Conservation (phyloP, 2,797 vertebrate species). For the Urosaurus nigricauda region DNA sequence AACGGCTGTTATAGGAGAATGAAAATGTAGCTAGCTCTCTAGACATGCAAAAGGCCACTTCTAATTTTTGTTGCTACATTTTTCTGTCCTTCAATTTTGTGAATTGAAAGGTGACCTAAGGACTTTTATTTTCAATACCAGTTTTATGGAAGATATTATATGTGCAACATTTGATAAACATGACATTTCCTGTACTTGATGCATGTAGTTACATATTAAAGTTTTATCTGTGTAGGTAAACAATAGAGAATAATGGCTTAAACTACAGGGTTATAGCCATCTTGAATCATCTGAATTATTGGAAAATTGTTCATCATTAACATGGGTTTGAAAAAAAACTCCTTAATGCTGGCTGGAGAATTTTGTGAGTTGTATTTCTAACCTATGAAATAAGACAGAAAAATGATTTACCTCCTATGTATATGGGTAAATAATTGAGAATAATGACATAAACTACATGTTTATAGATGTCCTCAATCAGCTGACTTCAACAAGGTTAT, state of each 20-base stretch:
- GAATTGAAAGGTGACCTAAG: neutral
- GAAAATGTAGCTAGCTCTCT: slow-evolving; percentile 46
- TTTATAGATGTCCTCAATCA: too few species aligned
- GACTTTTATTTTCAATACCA: neutral
- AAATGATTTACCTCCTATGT: neutral
- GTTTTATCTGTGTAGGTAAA: neutral
- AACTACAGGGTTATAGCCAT: neutral
- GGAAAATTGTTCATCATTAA: neutral
- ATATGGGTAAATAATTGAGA: too few species aligned
- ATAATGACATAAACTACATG: too few species aligned
- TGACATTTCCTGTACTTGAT: neutral
- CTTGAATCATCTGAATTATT: neutral
- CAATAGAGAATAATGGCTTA: neutral
- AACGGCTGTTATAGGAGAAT: slow-evolving; percentile 58
- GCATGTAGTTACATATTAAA: neutral
- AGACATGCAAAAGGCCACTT: slow-evolving; percentile 47
- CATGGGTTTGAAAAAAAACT: too few species aligned
- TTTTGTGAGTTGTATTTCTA: too few species aligned
- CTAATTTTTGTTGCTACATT: neutral
- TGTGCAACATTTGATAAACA: neutral
- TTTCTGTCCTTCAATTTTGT: neutral
- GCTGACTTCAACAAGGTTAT: too few species aligned
- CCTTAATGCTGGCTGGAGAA: too few species aligned
- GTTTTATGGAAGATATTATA: neutral
- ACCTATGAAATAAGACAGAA: neutral